Percentiles rank a stretch among this genome's conserved stretches.
These are phyloP conservation scores for Syncerus caffer DNA, from an alignment of 2,797 vertebrate genomes.

Conservation along the genomic window DNA sequence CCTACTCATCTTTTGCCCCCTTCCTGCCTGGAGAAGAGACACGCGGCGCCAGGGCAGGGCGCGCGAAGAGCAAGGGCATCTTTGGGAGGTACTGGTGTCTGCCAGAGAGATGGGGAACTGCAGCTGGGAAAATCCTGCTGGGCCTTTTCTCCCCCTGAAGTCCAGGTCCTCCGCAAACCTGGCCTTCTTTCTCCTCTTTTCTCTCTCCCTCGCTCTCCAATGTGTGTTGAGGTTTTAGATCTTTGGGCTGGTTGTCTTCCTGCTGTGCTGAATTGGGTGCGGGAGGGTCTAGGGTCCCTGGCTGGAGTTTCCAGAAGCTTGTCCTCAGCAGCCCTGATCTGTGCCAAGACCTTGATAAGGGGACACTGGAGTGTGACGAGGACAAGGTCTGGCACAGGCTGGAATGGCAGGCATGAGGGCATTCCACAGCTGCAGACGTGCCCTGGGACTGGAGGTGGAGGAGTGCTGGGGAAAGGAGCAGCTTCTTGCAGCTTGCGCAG, in stretches of 20 bases:
- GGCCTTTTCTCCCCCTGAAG: not conserved
- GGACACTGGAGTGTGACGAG: slow-evolving; percentile 44
- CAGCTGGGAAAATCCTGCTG: not conserved
- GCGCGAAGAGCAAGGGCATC: not conserved
- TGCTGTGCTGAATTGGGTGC: not conserved
- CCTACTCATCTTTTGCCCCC: not conserved
- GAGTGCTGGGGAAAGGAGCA: not conserved
- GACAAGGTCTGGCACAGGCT: slow-evolving; percentile 19
- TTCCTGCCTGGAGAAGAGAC: not conserved
- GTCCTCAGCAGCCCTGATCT: not conserved
- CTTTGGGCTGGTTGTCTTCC: not conserved
- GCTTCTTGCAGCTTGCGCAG: not conserved
- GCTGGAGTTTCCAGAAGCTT: slow-evolving; percentile 19
- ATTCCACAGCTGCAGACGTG: not conserved
- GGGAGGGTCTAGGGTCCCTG: not conserved
- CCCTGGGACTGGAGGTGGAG: not conserved
- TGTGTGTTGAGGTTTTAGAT: not conserved
- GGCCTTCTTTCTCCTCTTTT: not conserved
- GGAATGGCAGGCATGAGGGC: slow-evolving; percentile 23
- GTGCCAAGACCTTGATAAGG: slow-evolving; percentile 50
- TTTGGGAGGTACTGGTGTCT: not conserved
- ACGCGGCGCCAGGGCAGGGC: not conserved
- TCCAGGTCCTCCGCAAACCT: not conserved
- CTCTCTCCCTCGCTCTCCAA: not conserved
- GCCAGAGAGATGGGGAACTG: not conserved